These are phyloP conservation scores for Chaunax sp. DNA, from an alignment of 2,797 vertebrate species.

Conservation along the genomic window DNA sequence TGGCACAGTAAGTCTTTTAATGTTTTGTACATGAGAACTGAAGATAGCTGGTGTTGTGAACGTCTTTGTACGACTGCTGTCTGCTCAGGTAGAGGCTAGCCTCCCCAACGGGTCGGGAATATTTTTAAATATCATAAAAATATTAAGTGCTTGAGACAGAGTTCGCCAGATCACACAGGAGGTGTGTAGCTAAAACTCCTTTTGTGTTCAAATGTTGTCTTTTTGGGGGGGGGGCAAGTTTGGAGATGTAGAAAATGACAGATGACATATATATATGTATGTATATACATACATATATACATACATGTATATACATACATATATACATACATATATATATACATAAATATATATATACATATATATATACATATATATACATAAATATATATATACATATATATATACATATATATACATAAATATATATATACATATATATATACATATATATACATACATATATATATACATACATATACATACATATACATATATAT, in stretches of 20 bases:
- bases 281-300: no score
- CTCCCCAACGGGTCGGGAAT: slow-evolving; percentile 29
- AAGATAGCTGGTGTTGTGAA: slow-evolving; percentile 35
- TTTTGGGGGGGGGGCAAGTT: slow-evolving; percentile 21
- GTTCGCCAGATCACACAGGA: slow-evolving; percentile 13
- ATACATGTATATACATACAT: no score
- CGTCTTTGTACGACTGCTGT: slow-evolving; percentile 29
- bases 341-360: no score
- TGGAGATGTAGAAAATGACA: slow-evolving; percentile 15
- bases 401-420: no score
- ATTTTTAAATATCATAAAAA: slow-evolving; percentile 32
- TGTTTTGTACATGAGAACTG: slow-evolving; percentile 50
- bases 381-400: no score
- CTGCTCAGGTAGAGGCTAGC: slow-evolving; percentile 32
- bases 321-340: no score
- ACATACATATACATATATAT: no score
- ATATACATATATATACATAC: no score
- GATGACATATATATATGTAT: slow-evolving; percentile 5
- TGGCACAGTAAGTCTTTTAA: slow-evolving; percentile 62
- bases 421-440: no score
- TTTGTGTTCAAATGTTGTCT: not conserved
- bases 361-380: no score
- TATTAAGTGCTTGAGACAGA: slow-evolving; percentile 21
- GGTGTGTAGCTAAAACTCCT: not conserved
- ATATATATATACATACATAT: no score